Percentiles rank a stretch among this genome's conserved stretches.
Conservation (phyloP, 2,888 invertebrate species). For the Diarsia mendica region DNA sequence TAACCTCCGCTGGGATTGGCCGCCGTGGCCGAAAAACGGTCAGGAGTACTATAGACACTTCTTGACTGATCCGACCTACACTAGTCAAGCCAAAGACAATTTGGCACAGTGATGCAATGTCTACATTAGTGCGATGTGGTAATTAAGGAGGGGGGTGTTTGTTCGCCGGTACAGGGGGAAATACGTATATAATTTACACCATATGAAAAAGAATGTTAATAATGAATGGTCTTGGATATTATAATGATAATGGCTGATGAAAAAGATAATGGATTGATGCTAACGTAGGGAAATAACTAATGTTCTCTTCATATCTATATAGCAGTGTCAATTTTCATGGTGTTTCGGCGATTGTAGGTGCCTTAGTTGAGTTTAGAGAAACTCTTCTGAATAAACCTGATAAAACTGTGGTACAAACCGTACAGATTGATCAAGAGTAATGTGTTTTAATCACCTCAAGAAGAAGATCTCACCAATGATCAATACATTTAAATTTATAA, state of each 20-base stretch:
- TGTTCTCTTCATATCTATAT: not conserved
- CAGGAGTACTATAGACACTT: too few species aligned
- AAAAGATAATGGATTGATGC: not conserved
- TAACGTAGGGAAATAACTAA: not conserved
- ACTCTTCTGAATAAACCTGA: not conserved
- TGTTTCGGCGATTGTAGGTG: too few species aligned
- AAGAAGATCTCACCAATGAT: too few species aligned
- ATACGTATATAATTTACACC: not conserved
- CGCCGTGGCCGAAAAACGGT: too few species aligned
- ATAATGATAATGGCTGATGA: not conserved
- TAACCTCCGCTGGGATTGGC: too few species aligned
- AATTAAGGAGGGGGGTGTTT: constrained; percentile 7
- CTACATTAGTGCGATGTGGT: constrained; percentile 26
- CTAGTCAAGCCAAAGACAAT: constrained; percentile 15
- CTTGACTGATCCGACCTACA: constrained; percentile 27
- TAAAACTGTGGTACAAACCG: not conserved
- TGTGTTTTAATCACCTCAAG: too few species aligned
- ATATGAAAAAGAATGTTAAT: not conserved
- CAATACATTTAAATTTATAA: not conserved
- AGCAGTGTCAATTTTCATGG: not conserved
- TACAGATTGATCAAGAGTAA: not conserved
- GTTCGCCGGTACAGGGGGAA: not conserved
- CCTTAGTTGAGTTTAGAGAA: too few species aligned
- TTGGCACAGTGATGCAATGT: constrained; percentile 1
- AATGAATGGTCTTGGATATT: constrained; percentile 1